Base-by-base conservation (phyloP, 2,797 vertebrate species). In the Pogoniulus pusillus region DNA sequence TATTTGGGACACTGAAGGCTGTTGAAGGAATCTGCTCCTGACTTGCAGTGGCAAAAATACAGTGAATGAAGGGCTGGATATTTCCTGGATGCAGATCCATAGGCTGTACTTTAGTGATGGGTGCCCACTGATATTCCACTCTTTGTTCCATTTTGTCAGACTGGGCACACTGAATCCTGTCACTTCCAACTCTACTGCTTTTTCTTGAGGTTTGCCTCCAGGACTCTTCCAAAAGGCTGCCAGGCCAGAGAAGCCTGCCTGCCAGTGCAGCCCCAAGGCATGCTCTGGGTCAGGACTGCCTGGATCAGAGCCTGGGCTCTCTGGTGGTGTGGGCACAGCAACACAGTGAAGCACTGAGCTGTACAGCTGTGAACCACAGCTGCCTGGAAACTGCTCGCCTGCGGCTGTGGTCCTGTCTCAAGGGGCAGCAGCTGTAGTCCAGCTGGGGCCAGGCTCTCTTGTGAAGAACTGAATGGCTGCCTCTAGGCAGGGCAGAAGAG, bases 291-390 rank as follows among this genome's bases (percentile, higher is more conserved):
- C 14, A 16, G 66, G 39, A 15, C 32, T 24, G 53, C 35, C 1
- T 62, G 35, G 6, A 7, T 63, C 18, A 6, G 24, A 26, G 12
- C 35, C 23, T 3, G 57, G 41, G 23, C 34, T 17, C 9, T 53
- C 14, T 5, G 5, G n/a, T 41, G 12, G 19, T 4, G 2, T 29
- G 66, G 32, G 24, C 2, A 1, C 19, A 20, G 70, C 30, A 0
- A 2, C 1, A 3, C 39, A 13, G 14, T 5, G 63, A 35, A 9
- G 63, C 2, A 0, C 27, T 27, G 71, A 39, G 49, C 16, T 26
- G 29, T 16, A 10, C 49, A 10, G 16, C 49, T 2, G 0, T 17
- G 20, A 13, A 16, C 16, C 9, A 16, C 2, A 8, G 63, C 26
- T 63, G 22, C 55, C 47, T 1, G 1, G 39, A 30, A 45, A 15